Evolutionary conservation across 1,140 invertebrate genomes (phyloP), one percentile per base, ranked within the genome.

Genomic region (Heliothis subflexa): DNA sequence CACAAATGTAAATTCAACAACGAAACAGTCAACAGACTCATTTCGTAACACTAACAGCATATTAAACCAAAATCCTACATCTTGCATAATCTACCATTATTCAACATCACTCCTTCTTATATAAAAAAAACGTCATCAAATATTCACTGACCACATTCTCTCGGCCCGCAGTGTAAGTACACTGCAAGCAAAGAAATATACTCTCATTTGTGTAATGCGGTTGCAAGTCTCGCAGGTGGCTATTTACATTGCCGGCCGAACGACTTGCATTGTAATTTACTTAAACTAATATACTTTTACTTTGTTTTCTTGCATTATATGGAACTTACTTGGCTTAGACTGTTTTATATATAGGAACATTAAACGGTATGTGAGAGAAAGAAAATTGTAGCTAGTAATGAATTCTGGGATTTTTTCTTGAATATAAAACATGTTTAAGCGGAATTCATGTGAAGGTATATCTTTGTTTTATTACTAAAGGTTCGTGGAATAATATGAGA

Each of bases 201-300:
- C 57, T 68, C 62, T 78, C 52, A 70, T 78, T 78, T 78, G 64
- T 70, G 62, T 70, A 78, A 70, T 68, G 52, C 50, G 62, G 25
- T 57, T 57, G 72, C 62, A 68, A 52, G 25, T 40, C 49, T 47
- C 45, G 55, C 55, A 59, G 71, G 71, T 73, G 54, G 52, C 52
- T 73, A 59, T 71, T 71, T 71, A 71, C 68, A 71, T 40, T 71
- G 68, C 25, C 13, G 68, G 68, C 68, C 68, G 18, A 71, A 71
- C 25, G 9, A 71, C 13, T 25, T 28, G 50, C 68, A 55, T 71
- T 40, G 52, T 71, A 33, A 71, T 71, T 71, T 55, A 71, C 50
- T 71, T 71, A 40, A 70, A 71, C 68, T 71, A 50, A 54, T 71
- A 55, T 71, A 55, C 28, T 40, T 66, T 66, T 66, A 49, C 62